Evolutionary conservation across 2,113 vertebrate genomes (phyloP).

Genomic region (Nesoenas mayeri): DNA sequence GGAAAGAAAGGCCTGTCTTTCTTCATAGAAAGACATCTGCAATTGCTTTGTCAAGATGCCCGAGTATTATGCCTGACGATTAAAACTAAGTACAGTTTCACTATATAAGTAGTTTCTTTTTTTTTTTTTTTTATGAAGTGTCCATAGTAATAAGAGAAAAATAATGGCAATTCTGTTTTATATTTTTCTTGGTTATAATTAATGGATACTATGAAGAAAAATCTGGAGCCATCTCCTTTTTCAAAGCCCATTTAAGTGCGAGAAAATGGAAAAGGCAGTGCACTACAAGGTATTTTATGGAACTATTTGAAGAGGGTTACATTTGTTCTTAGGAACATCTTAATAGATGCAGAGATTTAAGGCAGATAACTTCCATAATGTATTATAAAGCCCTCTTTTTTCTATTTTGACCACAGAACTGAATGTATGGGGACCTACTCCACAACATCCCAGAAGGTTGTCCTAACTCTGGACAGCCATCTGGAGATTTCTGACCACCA

Average conservation of each 20-base stretch:
- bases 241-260: neutral
- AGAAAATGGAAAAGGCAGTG: neutral
- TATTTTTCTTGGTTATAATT: neutral
- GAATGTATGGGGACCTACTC: neutral
- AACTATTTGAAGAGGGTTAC: neutral
- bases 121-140: neutral
- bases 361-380: too few relatives aligned
- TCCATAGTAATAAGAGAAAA: neutral
- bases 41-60: neutral
- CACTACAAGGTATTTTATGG: neutral
- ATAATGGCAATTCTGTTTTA: neutral
- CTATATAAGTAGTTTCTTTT: neutral
- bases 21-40: neutral
- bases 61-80: neutral
- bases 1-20: neutral
- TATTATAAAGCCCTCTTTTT: neutral
- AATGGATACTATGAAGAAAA: neutral
- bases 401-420: neutral
- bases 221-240: neutral
- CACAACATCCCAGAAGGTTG: neutral
- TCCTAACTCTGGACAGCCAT: neutral
- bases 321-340: neutral
- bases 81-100: neutral
- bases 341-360: too few relatives aligned
- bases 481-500: neutral